phyloP scores from a whole-genome alignment of 2,888 invertebrate genomes.

The Mesorhabditis belari region DNA sequence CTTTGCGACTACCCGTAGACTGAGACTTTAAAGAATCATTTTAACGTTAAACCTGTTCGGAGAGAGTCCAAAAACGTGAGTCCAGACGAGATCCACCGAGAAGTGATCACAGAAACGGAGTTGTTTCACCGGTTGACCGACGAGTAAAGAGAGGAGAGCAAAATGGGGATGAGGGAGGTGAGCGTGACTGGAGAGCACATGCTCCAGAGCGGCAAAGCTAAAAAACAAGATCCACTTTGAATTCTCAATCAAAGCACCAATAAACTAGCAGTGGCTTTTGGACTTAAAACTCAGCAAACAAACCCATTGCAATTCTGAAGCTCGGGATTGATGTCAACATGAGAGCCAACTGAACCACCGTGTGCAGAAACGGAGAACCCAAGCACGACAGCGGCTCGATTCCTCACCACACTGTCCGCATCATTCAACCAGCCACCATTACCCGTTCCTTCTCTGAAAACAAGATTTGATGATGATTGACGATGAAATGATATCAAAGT shows the following conservation, averaged over 20 bases:
- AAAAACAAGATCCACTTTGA: neutral
- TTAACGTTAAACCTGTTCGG: conserved; percentile 17
- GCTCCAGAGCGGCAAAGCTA: conserved; percentile 65
- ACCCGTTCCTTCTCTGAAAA: conserved; percentile 30
- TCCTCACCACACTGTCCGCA: conserved; percentile 72
- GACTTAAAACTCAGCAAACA: neutral
- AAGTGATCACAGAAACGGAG: conserved; percentile 56
- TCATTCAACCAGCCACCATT: conserved; percentile 79
- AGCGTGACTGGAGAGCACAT: conserved; percentile 79
- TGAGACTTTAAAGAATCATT: neutral
- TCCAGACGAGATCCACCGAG: conserved; percentile 80
- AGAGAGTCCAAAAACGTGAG: conserved; percentile 78
- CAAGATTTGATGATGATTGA: no score
- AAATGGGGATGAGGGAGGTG: conserved; percentile 81
- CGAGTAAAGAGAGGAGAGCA: conserved; percentile 78
- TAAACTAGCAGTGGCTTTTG: neutral
- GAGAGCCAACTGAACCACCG: conserved; percentile 48
- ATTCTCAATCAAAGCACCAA: neutral
- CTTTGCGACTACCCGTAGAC: no score
- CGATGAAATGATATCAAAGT: no score
- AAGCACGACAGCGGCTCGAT: conserved; percentile 54
- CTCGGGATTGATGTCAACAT: conserved; percentile 57
- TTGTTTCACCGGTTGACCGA: conserved; percentile 57
- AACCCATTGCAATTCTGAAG: conserved; percentile 55
- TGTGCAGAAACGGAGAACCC: conserved; percentile 58